phyloP scores from a whole-genome alignment of 2,888 invertebrate genomes.

The Tiliacea citrago region DNA sequence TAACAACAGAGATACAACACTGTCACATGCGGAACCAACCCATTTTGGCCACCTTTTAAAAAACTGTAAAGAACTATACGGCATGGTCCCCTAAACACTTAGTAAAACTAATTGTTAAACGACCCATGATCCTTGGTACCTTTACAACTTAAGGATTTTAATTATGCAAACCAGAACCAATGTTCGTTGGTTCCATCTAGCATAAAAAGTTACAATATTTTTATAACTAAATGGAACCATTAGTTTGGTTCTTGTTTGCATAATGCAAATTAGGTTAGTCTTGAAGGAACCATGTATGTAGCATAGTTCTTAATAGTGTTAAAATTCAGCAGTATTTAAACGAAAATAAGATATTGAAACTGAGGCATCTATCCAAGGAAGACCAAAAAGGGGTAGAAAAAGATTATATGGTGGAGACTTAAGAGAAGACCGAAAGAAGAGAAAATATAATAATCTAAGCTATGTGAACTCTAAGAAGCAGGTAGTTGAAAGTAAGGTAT shows the following conservation, averaged over 20 bases:
- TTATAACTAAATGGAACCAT: constrained; percentile 32
- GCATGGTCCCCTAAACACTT: too few relatives aligned
- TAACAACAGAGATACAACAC: too few relatives aligned
- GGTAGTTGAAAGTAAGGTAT: constrained; percentile 28
- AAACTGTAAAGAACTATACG: too few relatives aligned
- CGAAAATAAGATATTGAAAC: constrained; percentile 31
- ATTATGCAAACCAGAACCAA: too few relatives aligned
- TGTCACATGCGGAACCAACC: too few relatives aligned
- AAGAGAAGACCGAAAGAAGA: constrained; percentile 32
- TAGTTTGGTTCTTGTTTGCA: constrained; percentile 28
- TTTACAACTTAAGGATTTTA: too few relatives aligned
- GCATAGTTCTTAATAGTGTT: constrained; percentile 27
- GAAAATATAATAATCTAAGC: constrained; percentile 32
- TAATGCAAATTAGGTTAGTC: constrained; percentile 32
- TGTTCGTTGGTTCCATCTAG: too few relatives aligned
- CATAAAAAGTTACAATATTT: neutral
- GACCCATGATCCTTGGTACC: too few relatives aligned
- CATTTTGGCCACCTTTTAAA: too few relatives aligned
- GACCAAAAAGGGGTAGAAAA: constrained; percentile 31
- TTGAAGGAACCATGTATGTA: constrained; percentile 27
- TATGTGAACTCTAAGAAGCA: constrained; percentile 31
- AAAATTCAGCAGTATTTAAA: constrained; percentile 18
- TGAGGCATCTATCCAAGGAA: constrained; percentile 11
- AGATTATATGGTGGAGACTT: constrained; percentile 30
- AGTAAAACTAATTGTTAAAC: too few relatives aligned